Percentiles rank a stretch among this genome's conserved stretches.
phyloP scores from a whole-genome alignment of 2,797 vertebrate species.

The Oreortyx pictus region DNA sequence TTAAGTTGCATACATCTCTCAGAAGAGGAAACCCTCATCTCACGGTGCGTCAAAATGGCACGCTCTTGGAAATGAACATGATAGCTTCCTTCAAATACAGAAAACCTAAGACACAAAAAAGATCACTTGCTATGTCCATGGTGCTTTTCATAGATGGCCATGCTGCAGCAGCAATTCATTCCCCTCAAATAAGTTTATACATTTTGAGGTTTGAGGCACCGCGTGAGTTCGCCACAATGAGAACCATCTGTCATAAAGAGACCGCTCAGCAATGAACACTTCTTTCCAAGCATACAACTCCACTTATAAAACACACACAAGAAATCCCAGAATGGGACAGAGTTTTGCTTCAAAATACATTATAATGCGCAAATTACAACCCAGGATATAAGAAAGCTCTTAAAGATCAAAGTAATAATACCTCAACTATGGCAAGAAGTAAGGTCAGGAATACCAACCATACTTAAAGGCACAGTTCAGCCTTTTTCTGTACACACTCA shows the following conservation, averaged over 20 bases:
- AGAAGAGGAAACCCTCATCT: background rate
- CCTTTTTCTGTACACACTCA: background rate
- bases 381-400: background rate
- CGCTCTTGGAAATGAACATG: background rate
- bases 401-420: constrained; percentile 12
- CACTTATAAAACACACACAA: background rate
- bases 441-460: background rate
- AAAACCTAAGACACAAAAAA: background rate
- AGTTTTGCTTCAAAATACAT: constrained; percentile 33
- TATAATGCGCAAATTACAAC: constrained; percentile 63
- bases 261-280: background rate
- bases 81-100: background rate
- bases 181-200: constrained; percentile 27
- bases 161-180: background rate
- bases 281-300: constrained; percentile 22
- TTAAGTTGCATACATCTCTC: background rate
- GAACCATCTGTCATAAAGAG: constrained; percentile 45
- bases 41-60: background rate
- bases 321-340: constrained; percentile 36
- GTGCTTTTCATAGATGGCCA: background rate
- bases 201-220: constrained; percentile 56
- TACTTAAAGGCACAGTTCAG: background rate
- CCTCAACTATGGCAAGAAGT: constrained; percentile 21
- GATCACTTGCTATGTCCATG: background rate
- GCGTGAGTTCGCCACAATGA: constrained; percentile 31